A percentile compares a stretch with the other conserved stretches of the same genome.
These are phyloP conservation scores for Ernsta delagoae DNA, from an alignment of 2,888 invertebrate genomes.

Conservation along the genomic window DNA sequence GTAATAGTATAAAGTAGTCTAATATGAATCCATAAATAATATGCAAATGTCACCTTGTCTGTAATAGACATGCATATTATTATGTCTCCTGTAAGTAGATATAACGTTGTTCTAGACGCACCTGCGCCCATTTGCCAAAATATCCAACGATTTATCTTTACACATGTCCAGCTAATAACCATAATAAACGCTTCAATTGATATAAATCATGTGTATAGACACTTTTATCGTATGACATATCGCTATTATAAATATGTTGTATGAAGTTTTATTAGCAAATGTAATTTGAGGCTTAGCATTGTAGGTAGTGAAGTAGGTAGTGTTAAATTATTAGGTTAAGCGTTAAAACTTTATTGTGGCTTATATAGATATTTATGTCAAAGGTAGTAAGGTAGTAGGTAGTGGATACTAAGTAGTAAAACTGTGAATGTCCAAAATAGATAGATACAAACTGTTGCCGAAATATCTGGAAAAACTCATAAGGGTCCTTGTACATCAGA, in stretches of 20 bases:
- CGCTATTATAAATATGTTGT: neutral
- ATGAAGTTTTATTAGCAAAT: neutral
- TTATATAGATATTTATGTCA: no score
- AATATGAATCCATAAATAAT: neutral
- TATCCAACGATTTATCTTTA: slow-evolving; percentile 20
- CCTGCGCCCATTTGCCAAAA: slow-evolving; percentile 3
- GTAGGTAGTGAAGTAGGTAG: no score
- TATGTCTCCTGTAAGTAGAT: neutral
- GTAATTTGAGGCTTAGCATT: no score
- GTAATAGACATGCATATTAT: no score
- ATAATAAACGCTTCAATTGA: neutral
- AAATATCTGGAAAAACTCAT: no score
- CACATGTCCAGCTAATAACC: slow-evolving; percentile 27
- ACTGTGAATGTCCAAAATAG: no score
- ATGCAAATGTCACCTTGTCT: neutral
- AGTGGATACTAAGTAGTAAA: no score
- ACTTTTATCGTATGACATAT: neutral
- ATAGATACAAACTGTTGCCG: no score
- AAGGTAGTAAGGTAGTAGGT: no score
- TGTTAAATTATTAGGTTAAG: no score
- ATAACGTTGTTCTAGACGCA: neutral
- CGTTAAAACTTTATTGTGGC: no score
- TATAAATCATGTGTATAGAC: neutral
- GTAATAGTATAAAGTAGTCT: neutral
- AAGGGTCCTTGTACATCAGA: no score